Conservation (phyloP, 37 sponge, comb jelly and placozoan genomes). For the Beroe ovata region DNA sequence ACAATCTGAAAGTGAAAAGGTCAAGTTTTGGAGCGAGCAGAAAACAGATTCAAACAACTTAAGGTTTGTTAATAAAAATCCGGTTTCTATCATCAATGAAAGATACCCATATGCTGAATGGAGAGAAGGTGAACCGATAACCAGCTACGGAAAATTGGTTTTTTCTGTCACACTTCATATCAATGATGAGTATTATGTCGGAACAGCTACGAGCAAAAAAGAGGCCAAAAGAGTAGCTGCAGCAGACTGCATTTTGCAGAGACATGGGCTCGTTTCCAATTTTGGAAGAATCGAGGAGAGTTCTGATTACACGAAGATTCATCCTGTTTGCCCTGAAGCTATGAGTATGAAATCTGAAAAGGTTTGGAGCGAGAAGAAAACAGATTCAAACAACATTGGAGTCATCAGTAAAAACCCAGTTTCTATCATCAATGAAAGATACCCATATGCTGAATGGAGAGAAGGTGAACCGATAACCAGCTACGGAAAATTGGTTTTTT, state of each 20-base stretch:
- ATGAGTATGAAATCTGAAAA: no score
- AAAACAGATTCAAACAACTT: background rate
- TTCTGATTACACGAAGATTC: no score
- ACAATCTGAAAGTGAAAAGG: no score
- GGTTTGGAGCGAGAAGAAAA: slow-evolving; percentile 20
- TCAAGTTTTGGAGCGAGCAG: slow-evolving; percentile 17
- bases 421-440: slow-evolving; percentile 39
- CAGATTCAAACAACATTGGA: background rate
- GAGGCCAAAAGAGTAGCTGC: slow-evolving; percentile 63
- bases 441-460: slow-evolving; percentile 33
- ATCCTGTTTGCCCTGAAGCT: no score
- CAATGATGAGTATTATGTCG: slow-evolving; percentile 35
- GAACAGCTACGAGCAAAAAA: slow-evolving; percentile 19
- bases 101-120: slow-evolving; percentile 45
- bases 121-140: background rate
- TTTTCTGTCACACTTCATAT: background rate
- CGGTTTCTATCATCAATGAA: slow-evolving; percentile 44
- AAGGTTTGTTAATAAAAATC: slow-evolving; percentile 24
- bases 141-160: background rate
- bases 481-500: background rate
- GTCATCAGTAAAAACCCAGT: slow-evolving; percentile 42
- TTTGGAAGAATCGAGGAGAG: no score
- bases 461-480: background rate
- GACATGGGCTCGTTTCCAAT: background rate
- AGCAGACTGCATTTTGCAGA: background rate